Conservation (phyloP, 2,888 invertebrate genomes). For the Andrena marginata region DNA sequence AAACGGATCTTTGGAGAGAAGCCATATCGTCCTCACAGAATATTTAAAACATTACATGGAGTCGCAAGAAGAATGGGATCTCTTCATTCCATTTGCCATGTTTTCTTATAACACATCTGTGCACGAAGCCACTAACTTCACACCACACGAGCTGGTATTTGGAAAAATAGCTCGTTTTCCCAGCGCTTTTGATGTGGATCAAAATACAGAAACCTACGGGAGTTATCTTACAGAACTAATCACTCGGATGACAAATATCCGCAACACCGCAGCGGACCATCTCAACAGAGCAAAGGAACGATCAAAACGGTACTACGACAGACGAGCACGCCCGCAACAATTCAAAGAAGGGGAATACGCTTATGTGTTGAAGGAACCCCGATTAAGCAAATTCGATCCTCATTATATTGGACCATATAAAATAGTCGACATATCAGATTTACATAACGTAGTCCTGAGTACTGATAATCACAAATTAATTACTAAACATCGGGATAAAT, state of each 20-base stretch:
- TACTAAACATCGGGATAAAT: too few relatives aligned
- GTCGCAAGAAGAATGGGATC: constrained; percentile 11
- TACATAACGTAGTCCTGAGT: background rate
- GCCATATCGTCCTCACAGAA: constrained; percentile 1
- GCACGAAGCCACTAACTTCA: constrained; percentile 24
- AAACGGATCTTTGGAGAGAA: constrained; percentile 14
- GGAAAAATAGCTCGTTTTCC: constrained; percentile 17
- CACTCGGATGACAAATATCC: background rate
- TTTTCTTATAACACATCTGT: constrained; percentile 3
- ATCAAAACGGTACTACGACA: constrained; percentile 1
- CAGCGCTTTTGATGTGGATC: background rate
- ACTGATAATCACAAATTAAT: too few relatives aligned
- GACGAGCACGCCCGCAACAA: background rate
- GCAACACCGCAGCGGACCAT: background rate
- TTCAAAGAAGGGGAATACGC: constrained; percentile 1
- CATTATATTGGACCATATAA: constrained; percentile 5
- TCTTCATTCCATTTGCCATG: constrained; percentile 10
- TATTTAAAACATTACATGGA: constrained; percentile 25
- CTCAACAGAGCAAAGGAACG: constrained; percentile 4
- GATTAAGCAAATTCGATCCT: constrained; percentile 1
- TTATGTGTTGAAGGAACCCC: background rate
- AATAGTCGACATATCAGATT: background rate
- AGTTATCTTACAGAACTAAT: background rate
- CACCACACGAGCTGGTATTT: constrained; percentile 16
- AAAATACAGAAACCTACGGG: constrained; percentile 1